A percentile compares a stretch with the other conserved stretches of the same genome.
Evolutionary conservation across 2,888 invertebrate genomes (phyloP).

Genomic region (Hydrotaea cyrtoneurina): DNA sequence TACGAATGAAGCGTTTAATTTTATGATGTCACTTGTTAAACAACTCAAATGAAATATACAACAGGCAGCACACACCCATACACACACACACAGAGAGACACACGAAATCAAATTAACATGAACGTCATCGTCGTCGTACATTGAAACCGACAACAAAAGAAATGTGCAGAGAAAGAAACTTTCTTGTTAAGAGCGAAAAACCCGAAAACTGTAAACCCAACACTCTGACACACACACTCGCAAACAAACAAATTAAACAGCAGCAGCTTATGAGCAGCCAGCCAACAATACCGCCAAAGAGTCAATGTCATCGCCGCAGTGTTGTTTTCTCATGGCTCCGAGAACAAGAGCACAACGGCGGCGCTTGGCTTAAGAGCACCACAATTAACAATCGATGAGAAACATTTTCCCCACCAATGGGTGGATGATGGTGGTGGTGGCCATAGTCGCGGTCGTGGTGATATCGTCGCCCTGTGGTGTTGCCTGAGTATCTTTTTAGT

Average conservation of each 20-base stretch:
- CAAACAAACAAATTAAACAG: not conserved
- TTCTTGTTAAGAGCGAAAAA: not conserved
- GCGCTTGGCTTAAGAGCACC: not conserved
- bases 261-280: not conserved
- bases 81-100: conserved; percentile 30
- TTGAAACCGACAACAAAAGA: conserved; percentile 9
- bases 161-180: conserved; percentile 26
- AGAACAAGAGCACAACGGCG: not conserved
- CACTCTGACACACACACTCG: not conserved
- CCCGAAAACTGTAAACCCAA: not conserved
- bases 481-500: not conserved
- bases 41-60: conserved; percentile 50
- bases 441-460: not conserved
- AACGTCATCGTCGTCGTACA: conserved; percentile 52
- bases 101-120: conserved; percentile 59
- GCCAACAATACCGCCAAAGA: too few relatives aligned
- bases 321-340: not conserved
- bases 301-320: not conserved
- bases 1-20: conserved; percentile 66
- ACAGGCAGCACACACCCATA: not conserved
- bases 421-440: not conserved
- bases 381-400: conserved; percentile 29
- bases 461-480: not conserved
- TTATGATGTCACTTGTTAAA: conserved; percentile 68
- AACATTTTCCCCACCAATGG: not conserved